Conservation (phyloP, 2,797 vertebrate genomes). For the Botia almorhae region DNA sequence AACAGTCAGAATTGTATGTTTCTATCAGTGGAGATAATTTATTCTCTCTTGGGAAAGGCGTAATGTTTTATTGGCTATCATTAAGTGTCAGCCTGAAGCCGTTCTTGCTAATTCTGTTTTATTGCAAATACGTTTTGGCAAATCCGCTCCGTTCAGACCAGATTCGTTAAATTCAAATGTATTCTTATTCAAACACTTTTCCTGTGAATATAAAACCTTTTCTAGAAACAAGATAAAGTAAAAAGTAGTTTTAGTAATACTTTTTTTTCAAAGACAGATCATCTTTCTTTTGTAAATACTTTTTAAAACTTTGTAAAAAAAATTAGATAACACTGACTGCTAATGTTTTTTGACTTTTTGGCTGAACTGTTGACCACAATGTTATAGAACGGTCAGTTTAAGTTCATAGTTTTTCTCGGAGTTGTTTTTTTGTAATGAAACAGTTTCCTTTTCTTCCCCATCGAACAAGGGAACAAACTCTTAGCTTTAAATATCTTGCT, state of each 20-base stretch:
- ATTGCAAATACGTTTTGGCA: neutral
- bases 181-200: neutral
- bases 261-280: neutral
- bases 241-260: neutral
- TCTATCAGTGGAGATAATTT: neutral
- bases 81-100: neutral
- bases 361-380: neutral
- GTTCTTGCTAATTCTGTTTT: slow-evolving; percentile 14
- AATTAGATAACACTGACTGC: neutral
- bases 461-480: neutral
- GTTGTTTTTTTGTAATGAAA: neutral
- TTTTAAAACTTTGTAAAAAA: no score
- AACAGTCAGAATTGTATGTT: neutral
- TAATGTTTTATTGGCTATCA: slow-evolving; percentile 20
- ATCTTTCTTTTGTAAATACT: slow-evolving; percentile 5
- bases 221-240: neutral
- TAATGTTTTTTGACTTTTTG: slow-evolving; percentile 19
- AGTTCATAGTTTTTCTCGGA: slow-evolving; percentile 10
- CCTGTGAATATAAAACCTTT: neutral
- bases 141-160: slow-evolving; percentile 8
- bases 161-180: slow-evolving; percentile 5
- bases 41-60: slow-evolving; percentile 1
- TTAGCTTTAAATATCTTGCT: slow-evolving; percentile 11
- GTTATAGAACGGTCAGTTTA: neutral
- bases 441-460: neutral